Percentiles rank a stretch among this genome's conserved stretches.
These are phyloP conservation scores for Ascaphus truei DNA, from an alignment of 2,113 vertebrate species.

Conservation along the genomic window DNA sequence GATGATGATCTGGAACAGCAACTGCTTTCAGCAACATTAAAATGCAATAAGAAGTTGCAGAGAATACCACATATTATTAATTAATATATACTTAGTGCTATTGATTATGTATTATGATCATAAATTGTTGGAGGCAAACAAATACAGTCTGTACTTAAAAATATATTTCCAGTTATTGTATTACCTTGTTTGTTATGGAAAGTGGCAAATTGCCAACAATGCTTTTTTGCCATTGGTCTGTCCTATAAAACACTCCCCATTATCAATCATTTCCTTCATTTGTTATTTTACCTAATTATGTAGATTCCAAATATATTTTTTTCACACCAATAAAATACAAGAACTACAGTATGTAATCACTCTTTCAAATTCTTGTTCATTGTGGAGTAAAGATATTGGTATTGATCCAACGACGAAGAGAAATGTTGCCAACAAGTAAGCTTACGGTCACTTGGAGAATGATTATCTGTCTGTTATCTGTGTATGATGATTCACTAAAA, in stretches of 20 bases:
- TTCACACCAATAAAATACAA: not conserved
- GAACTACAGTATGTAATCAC: not conserved
- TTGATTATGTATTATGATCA: not conserved
- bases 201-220: not conserved
- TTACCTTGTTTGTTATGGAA: not conserved
- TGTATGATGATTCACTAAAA: not conserved
- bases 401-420: not conserved
- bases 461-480: not conserved
- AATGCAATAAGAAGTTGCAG: not conserved
- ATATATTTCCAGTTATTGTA: not conserved
- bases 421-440: not conserved
- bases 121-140: not conserved
- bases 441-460: not conserved
- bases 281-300: not conserved
- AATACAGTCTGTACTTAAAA: not conserved
- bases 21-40: constrained; percentile 13
- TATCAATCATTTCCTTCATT: not conserved
- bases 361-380: not conserved
- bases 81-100: not conserved
- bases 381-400: not conserved
- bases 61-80: not conserved
- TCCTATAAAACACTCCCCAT: not conserved
- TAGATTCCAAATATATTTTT: not conserved
- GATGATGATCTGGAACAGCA: not conserved
- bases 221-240: not conserved